Conservation (phyloP, 2,888 invertebrate species). For the Philopedon plagiatum region DNA sequence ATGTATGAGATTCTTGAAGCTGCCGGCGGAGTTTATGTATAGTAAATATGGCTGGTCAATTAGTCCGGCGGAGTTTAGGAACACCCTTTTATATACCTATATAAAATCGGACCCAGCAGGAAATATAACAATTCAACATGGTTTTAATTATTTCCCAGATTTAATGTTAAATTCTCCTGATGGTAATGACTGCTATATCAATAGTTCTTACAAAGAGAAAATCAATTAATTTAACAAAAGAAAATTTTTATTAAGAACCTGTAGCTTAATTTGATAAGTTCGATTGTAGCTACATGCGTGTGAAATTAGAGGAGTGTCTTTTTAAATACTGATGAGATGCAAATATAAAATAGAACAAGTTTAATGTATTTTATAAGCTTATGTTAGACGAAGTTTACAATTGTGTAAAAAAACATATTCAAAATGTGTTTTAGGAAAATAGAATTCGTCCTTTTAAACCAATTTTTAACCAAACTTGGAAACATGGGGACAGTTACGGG, state of each 20-base stretch:
- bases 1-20: too few species aligned
- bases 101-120: slow-evolving; percentile 21
- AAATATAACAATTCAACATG: slow-evolving; percentile 30
- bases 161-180: slow-evolving; percentile 1
- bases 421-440: too few species aligned
- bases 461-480: too few species aligned
- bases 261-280: neutral
- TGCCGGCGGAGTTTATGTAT: too few species aligned
- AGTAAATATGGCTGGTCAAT: too few species aligned
- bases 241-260: slow-evolving; percentile 56
- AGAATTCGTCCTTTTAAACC: too few species aligned
- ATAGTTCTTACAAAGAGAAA: slow-evolving; percentile 25
- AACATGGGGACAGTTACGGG: too few species aligned
- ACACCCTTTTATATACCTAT: too few species aligned
- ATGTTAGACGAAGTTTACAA: too few species aligned
- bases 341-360: neutral
- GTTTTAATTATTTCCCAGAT: slow-evolving; percentile 26
- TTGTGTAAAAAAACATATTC: too few species aligned
- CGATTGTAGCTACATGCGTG: neutral
- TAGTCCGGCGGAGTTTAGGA: too few species aligned
- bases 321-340: neutral
- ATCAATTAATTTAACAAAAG: slow-evolving; percentile 57
- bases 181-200: slow-evolving; percentile 8
- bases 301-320: neutral
- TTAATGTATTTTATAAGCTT: slow-evolving; percentile 28